phyloP scores from a whole-genome alignment of 2,888 invertebrate genomes.

The Scaptomyza flava region DNA sequence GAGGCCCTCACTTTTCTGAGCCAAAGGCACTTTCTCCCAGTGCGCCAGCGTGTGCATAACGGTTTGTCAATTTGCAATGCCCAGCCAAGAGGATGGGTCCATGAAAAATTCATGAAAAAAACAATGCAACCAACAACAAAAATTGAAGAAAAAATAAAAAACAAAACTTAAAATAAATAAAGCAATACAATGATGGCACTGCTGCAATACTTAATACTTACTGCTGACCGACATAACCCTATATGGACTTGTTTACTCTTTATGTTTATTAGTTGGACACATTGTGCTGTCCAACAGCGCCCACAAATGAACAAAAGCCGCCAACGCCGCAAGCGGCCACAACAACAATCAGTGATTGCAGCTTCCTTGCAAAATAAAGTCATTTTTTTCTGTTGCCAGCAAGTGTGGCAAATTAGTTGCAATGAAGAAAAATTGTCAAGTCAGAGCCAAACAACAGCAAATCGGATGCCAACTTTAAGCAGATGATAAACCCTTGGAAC shows the following conservation, averaged over 20 bases:
- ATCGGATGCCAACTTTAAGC: slow-evolving; percentile 19
- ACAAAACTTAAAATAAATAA: slow-evolving; percentile 17
- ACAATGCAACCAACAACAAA: background rate
- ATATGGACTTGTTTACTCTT: slow-evolving; percentile 78
- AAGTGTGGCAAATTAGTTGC: slow-evolving; percentile 63
- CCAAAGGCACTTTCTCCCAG: slow-evolving; percentile 46
- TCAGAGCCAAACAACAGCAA: slow-evolving; percentile 19
- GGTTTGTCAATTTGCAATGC: slow-evolving; percentile 77
- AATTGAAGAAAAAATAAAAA: slow-evolving; percentile 2
- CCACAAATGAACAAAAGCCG: slow-evolving; percentile 63
- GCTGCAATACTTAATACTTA: slow-evolving; percentile 53
- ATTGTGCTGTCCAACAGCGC: slow-evolving; percentile 55
- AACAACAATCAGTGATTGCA: slow-evolving; percentile 26
- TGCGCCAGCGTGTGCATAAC: slow-evolving; percentile 56
- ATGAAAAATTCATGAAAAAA: slow-evolving; percentile 71
- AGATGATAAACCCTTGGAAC: slow-evolving; percentile 25
- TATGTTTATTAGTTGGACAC: slow-evolving; percentile 70
- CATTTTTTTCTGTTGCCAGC: slow-evolving; percentile 53
- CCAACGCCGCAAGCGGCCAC: slow-evolving; percentile 32
- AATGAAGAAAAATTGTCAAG: slow-evolving; percentile 46
- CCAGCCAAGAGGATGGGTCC: slow-evolving; percentile 42
- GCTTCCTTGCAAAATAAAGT: slow-evolving; percentile 62
- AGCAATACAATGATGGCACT: slow-evolving; percentile 59
- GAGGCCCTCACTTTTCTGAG: slow-evolving; percentile 25
- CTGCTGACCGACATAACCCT: slow-evolving; percentile 76